Evolutionary conservation across 2,888 invertebrate species (phyloP).

Genomic region (Lutraria lutraria): DNA sequence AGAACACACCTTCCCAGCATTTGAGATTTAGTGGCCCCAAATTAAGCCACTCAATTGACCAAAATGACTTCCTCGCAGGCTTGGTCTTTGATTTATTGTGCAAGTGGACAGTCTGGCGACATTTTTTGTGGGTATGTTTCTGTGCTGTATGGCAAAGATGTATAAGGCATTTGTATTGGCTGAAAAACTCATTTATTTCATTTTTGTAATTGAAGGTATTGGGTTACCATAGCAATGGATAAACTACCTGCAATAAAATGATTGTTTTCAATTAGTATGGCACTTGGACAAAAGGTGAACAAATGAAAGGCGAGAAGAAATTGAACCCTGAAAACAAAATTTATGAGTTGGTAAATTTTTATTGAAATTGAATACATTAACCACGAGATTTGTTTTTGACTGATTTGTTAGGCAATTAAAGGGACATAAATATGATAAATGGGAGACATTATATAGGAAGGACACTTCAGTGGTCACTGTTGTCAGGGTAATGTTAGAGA

Average conservation of each 20-base stretch:
- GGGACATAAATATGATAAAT: constrained; percentile 7
- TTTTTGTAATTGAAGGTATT: constrained; percentile 16
- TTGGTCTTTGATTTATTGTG: constrained; percentile 32
- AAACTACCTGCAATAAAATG: constrained; percentile 37
- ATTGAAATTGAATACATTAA: constrained; percentile 27
- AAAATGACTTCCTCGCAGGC: constrained; percentile 36
- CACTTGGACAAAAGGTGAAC: constrained; percentile 9
- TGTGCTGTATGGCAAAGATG: background rate
- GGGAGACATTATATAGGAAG: background rate
- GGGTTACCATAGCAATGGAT: constrained; percentile 27
- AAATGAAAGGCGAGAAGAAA: constrained; percentile 14
- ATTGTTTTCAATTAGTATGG: constrained; percentile 38
- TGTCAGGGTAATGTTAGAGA: background rate
- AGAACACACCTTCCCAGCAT: constrained; percentile 30
- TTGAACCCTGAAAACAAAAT: constrained; percentile 14
- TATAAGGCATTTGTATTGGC: constrained; percentile 22
- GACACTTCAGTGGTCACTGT: constrained; percentile 25
- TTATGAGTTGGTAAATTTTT: constrained; percentile 23
- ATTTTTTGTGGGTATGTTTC: constrained; percentile 3
- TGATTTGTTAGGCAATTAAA: constrained; percentile 28
- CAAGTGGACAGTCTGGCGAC: constrained; percentile 33
- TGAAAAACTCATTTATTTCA: constrained; percentile 27
- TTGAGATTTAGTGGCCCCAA: constrained; percentile 44
- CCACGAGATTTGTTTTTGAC: constrained; percentile 15
- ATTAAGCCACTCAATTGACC: constrained; percentile 44